Evolutionary conservation across 2,113 vertebrate species (phyloP), one percentile per base, ranked within the genome.

Genomic region (Dendrocopos noguchii): DNA sequence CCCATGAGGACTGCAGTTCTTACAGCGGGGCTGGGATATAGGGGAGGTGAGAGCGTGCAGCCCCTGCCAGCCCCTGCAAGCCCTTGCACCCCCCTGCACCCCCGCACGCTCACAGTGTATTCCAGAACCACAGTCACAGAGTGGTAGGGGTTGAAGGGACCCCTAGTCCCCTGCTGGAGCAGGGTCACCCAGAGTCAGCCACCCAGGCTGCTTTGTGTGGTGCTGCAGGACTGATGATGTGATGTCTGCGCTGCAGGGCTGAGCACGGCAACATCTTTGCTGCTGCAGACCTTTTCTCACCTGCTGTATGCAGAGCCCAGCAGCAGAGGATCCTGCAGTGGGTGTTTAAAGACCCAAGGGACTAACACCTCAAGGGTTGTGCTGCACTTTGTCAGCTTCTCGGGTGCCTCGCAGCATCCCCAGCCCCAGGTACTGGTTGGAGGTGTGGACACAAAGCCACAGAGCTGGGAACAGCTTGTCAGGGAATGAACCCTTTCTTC

Each of bases 361-460:
- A 39, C 34, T 6, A 64, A 10, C 27, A 14, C 46, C 46, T 52
- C 4, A 3, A 50, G 68, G 21, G 19, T 16, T 0, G 1, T 78
- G 52, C 25, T 36, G 80, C 7, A 25, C 22, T 67, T 77, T 24
- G 10, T 47, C 65, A 28, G 21, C 19, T 53, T 36, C 59, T 20
- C 33, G 59, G 11, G 31, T 34, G n/a, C 55, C 52, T 28, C 34
- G 29, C 21, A 25, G 19, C 27, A 6, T 33, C 36, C 25, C 17
- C n/a, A 12, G 47, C 15, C 1, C 12, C 1, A 0, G 1, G 24
- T 47, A 25, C 2, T 76, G 56, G 10, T 29, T 56, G 33, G 39
- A 44, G 36, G 24, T 17, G 61, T 52, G 42, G 17, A 88, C 64
- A 70, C 24, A 65, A 80, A 81, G 29, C 15, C 39, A 33, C 24